Evolutionary conservation across 2,797 vertebrate species (phyloP).

Genomic region (Labeo calbasu): DNA sequence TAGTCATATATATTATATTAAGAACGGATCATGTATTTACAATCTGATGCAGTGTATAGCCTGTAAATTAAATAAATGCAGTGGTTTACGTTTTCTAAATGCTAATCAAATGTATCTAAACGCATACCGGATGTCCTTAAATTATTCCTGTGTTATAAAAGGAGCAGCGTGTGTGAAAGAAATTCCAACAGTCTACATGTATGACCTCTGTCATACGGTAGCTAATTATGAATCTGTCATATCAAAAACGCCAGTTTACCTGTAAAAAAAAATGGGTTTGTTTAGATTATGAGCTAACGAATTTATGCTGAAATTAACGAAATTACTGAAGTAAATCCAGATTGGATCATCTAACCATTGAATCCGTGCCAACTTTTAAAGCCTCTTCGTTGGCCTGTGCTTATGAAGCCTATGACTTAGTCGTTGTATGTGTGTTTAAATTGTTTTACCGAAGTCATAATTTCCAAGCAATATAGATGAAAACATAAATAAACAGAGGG

Average conservation of each 20-base stretch:
- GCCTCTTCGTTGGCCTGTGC: constrained; percentile 1
- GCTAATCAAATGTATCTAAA: background rate
- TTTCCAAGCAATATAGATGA: background rate
- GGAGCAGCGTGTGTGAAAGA: background rate
- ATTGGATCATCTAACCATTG: constrained; percentile 11
- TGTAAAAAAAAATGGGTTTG: constrained; percentile 40
- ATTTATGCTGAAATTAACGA: constrained; percentile 32
- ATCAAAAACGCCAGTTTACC: background rate
- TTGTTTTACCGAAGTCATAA: background rate
- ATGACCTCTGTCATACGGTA: background rate
- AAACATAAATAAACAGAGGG: background rate
- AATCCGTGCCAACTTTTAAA: constrained; percentile 49
- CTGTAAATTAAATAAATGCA: background rate
- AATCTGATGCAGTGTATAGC: background rate
- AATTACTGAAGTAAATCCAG: constrained; percentile 23
- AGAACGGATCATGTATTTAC: background rate
- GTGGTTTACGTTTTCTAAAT: background rate
- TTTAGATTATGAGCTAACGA: background rate
- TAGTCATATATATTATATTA: background rate
- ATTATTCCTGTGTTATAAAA: background rate
- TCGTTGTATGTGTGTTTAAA: background rate
- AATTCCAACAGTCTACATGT: background rate
- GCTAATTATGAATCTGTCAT: background rate
- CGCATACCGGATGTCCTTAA: background rate
- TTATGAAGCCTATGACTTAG: background rate